These are phyloP conservation scores for Hippoglossus stenolepis DNA, from an alignment of 2,113 vertebrate species.

Conservation along the genomic window DNA sequence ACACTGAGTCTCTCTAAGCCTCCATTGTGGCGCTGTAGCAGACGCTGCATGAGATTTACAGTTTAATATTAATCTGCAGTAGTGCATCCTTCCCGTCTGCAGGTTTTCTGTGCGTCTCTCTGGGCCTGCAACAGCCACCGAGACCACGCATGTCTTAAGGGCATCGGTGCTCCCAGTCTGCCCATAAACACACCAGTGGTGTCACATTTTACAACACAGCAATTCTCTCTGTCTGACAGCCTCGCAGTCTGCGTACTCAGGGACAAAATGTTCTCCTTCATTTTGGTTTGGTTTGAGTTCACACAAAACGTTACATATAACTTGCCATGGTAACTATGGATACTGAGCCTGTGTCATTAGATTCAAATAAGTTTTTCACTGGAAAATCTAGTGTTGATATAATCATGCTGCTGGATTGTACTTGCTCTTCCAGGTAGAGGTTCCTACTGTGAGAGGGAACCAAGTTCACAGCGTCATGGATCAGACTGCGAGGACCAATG, in stretches of 20 bases:
- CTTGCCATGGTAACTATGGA: not conserved
- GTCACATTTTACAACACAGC: slow-evolving; percentile 28
- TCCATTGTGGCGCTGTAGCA: slow-evolving; percentile 13
- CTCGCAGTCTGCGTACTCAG: slow-evolving; percentile 4
- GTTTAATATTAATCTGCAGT: slow-evolving; percentile 43
- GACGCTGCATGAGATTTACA: slow-evolving; percentile 38
- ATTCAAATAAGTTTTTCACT: not conserved
- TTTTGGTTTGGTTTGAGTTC: slow-evolving; percentile 1
- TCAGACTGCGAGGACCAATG: not conserved
- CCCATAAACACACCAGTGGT: slow-evolving; percentile 23
- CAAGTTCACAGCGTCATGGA: not conserved
- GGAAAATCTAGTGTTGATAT: not conserved
- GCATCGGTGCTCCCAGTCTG: slow-evolving; percentile 22
- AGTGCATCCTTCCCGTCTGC: not conserved
- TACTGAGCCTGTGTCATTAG: not conserved
- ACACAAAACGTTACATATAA: not conserved
- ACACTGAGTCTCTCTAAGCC: not conserved
- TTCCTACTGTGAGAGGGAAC: too few relatives aligned
- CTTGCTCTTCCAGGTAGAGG: too few relatives aligned
- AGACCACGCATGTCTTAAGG: slow-evolving; percentile 12
- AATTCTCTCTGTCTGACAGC: not conserved
- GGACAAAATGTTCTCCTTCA: not conserved
- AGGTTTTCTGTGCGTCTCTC: slow-evolving; percentile 2
- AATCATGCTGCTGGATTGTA: not conserved
- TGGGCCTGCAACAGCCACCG: slow-evolving; percentile 19